Base-by-base conservation (phyloP, 2,888 invertebrate species). In the Tanypteryx hageni region DNA sequence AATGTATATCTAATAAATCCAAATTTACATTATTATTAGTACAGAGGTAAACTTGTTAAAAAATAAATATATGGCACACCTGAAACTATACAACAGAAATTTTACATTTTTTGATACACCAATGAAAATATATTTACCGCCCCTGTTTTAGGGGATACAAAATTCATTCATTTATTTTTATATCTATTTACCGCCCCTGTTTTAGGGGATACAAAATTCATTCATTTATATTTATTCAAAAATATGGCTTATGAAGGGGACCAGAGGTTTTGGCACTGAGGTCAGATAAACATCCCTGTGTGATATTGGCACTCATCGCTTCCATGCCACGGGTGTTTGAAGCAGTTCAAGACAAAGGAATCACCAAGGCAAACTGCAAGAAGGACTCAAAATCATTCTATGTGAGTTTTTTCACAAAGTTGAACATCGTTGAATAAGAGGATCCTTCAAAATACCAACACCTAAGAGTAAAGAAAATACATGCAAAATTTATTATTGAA, bases 371-470 rank as follows among this genome's bases (percentile, higher is more conserved):
- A 0, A 97, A 98, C 94, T 97, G 97, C 95, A 98, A 98, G 94
- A 97, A 97, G 94, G 98, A 98, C 94, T 98, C 98, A 0, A 98
- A 98, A 94, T 97, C 97, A 93, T 98, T 97, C 95, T 97, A 98
- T 94, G 98, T 98, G 96, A 96, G 97, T 96, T 86, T 92, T 27
- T 22, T 83, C 18, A 44, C 44, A 44, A 44, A 44, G 1, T 44
- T 44, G 44, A 44, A 44, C 5, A 5, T 44, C 44, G 5, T 44
- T 44, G 44, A 44, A 44, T 44, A 44, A 44, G 44, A 44, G 44
- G 44, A 44, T 44, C 44, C 44, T 44, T 44, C 5, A 44, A 44
- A 44, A 44, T 44, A 44, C 44, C 44, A 3, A 44, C 44, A 44
- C 5, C 1, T 44, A 44, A 44, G 44, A 44, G 44, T 3, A 44